Conservation (phyloP, 1,140 invertebrate genomes). For the Frieseomelitta varia region DNA sequence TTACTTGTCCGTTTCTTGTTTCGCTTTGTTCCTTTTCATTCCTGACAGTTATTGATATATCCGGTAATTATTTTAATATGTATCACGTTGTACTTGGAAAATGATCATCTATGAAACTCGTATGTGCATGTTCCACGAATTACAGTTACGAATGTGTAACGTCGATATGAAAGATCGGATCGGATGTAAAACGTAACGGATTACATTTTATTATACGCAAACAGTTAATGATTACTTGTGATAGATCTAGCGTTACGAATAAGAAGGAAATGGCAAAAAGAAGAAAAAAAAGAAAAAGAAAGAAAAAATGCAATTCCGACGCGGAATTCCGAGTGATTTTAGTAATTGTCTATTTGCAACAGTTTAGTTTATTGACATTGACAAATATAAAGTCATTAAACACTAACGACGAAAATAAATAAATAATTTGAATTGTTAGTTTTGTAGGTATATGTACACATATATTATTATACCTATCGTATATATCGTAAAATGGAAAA, state of each 20-base stretch:
- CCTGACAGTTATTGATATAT: neutral
- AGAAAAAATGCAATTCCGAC: too few species aligned
- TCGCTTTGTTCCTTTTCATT: neutral
- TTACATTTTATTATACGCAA: neutral
- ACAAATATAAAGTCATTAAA: too few species aligned
- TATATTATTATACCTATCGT: too few species aligned
- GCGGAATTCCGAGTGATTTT: neutral
- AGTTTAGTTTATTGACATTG: too few species aligned
- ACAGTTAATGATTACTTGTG: neutral
- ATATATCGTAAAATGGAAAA: too few species aligned
- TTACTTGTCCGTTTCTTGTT: too few species aligned
- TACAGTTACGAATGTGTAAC: neutral
- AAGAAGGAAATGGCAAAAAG: too few species aligned
- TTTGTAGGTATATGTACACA: too few species aligned
- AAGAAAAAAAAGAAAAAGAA: too few species aligned
- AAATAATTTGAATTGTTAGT: too few species aligned
- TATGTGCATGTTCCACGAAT: neutral
- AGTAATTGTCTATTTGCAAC: neutral
- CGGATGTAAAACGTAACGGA: neutral
- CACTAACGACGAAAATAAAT: too few species aligned
- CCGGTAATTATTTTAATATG: slow-evolving; percentile 10
- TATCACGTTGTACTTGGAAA: neutral
- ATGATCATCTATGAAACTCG: neutral
- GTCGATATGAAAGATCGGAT: neutral
- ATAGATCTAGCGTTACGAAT: neutral